Evolutionary conservation across 1,140 invertebrate genomes (phyloP).

Genomic region (Lepidotrigona ventralis): DNA sequence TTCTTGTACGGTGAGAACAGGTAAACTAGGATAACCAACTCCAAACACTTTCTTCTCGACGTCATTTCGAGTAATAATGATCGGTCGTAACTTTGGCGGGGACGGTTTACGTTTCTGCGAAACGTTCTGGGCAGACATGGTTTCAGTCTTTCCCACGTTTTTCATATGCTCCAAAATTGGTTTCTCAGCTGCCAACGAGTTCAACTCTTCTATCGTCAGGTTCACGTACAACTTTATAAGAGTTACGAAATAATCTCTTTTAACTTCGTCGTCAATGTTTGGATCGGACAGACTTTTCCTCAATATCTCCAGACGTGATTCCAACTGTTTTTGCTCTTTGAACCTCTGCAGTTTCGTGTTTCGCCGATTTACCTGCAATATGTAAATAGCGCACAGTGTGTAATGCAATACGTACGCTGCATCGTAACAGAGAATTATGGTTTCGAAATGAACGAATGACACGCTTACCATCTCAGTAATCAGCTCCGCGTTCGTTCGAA

Average conservation of each 20-base stretch:
- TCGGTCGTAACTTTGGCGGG: slow-evolving; percentile 86
- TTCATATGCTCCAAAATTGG: slow-evolving; percentile 87
- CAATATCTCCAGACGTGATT: slow-evolving; percentile 85
- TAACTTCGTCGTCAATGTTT: slow-evolving; percentile 89
- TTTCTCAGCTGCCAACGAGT: slow-evolving; percentile 86
- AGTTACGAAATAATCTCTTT: slow-evolving; percentile 91
- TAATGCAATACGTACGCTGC: not conserved
- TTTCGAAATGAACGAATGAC: too few relatives aligned
- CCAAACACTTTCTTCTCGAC: slow-evolving; percentile 97
- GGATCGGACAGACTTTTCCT: slow-evolving; percentile 83
- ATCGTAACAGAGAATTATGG: not conserved
- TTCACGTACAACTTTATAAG: slow-evolving; percentile 88
- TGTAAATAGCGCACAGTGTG: not conserved
- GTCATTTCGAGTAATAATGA: slow-evolving; percentile 95
- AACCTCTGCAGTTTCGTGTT: slow-evolving; percentile 90
- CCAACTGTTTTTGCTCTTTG: slow-evolving; percentile 89
- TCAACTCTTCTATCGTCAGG: slow-evolving; percentile 89
- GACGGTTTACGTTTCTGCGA: slow-evolving; percentile 75
- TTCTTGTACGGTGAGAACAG: slow-evolving; percentile 95
- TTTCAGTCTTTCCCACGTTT: slow-evolving; percentile 58
- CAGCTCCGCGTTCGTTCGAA: slow-evolving; percentile 69
- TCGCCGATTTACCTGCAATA: slow-evolving; percentile 79
- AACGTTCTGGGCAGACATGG: slow-evolving; percentile 58
- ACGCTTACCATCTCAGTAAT: slow-evolving; percentile 70
- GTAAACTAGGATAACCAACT: slow-evolving; percentile 95